phyloP scores from a whole-genome alignment of 1,140 invertebrate genomes.

The Scaptodrosophila lebanonensis region DNA sequence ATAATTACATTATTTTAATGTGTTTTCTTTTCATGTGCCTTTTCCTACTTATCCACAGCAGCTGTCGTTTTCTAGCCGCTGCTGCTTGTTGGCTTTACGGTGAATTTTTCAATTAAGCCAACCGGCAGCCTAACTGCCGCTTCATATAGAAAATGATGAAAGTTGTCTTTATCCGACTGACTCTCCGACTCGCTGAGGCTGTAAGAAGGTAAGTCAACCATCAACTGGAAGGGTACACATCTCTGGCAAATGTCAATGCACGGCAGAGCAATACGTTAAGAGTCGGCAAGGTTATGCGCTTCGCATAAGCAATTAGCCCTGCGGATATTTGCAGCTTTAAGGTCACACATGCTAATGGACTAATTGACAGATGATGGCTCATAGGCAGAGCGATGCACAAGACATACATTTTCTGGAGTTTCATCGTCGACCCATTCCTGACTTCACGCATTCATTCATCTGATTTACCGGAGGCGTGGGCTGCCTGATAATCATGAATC shows the following conservation, averaged over 20 bases:
- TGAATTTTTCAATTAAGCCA: constrained; percentile 70
- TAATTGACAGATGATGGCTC: too few species aligned
- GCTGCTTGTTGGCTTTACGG: constrained; percentile 56
- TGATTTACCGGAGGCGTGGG: too few species aligned
- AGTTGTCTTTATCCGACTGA: constrained; percentile 19
- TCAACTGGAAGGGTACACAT: constrained; percentile 8
- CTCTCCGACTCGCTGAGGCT: constrained; percentile 4
- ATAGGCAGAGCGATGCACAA: too few species aligned
- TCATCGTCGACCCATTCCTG: too few species aligned
- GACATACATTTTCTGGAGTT: too few species aligned
- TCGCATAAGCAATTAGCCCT: constrained; percentile 70
- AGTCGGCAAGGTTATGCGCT: constrained; percentile 71
- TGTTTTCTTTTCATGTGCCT: constrained; percentile 42
- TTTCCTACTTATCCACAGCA: constrained; percentile 48
- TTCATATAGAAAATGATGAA: constrained; percentile 25
- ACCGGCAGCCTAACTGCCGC: neutral
- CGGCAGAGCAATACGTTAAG: constrained; percentile 54
- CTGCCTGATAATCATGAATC: too few species aligned
- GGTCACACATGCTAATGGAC: too few species aligned
- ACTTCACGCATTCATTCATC: too few species aligned
- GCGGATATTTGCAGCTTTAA: constrained; percentile 16
- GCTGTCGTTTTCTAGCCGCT: constrained; percentile 68
- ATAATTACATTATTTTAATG: constrained; percentile 72
- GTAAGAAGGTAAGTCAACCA: constrained; percentile 11
- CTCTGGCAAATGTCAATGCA: constrained; percentile 24